phyloP scores from a whole-genome alignment of 2,113 vertebrate species.

The Rhinolophus ferrumequinum region DNA sequence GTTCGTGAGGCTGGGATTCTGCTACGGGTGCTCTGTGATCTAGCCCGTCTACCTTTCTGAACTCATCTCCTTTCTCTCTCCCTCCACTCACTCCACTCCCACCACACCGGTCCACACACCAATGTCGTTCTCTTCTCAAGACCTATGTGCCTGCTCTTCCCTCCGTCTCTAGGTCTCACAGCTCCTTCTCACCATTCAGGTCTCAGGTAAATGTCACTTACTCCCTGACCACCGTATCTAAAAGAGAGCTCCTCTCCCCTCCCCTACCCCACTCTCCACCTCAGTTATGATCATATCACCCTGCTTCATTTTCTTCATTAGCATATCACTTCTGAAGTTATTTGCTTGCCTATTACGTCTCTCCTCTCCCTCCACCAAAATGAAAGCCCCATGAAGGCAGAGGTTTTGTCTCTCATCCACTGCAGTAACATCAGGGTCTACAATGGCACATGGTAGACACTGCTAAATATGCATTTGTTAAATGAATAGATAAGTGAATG shows the following conservation, averaged over 20 bases:
- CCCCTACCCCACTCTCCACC: not conserved
- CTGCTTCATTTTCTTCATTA: not conserved
- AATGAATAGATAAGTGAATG: not conserved
- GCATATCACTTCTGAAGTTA: not conserved
- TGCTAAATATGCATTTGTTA: not conserved
- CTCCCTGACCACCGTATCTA: not conserved
- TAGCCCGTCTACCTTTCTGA: not conserved
- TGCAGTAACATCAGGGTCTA: not conserved
- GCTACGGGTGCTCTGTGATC: not conserved
- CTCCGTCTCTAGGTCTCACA: not conserved
- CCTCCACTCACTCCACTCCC: not conserved
- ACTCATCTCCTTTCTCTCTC: not conserved
- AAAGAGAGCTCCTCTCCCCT: not conserved
- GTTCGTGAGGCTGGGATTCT: not conserved
- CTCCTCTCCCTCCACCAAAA: not conserved
- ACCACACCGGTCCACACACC: not conserved
- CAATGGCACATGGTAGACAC: not conserved
- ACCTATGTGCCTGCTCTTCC: not conserved
- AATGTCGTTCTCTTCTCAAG: not conserved
- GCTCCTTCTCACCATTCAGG: not conserved
- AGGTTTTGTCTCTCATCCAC: not conserved
- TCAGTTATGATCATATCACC: not conserved
- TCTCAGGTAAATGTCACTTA: not conserved
- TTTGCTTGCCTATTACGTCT: not conserved
- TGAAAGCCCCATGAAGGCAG: not conserved